phyloP scores from a whole-genome alignment of 2,113 vertebrate species.

The Protomyctophum bolini region DNA sequence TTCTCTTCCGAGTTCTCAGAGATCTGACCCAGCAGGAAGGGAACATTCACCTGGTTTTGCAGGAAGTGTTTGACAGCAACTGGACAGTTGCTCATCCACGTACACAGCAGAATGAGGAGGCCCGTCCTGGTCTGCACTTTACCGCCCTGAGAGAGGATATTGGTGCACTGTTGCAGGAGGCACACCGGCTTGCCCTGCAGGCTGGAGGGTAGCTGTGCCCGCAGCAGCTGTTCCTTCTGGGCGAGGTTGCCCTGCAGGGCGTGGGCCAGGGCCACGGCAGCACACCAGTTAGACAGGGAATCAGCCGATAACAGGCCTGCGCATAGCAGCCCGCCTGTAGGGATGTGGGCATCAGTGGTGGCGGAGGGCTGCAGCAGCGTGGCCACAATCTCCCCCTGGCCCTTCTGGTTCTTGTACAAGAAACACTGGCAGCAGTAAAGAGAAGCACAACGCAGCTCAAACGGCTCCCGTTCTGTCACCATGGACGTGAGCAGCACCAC shows the following conservation, averaged over 20 bases:
- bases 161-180: constrained; percentile 97
- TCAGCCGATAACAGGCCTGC: constrained; percentile 95
- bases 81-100: constrained; percentile 96
- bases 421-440: constrained; percentile 99
- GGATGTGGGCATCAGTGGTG: constrained; percentile 93
- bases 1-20: constrained; percentile 98
- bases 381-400: constrained; percentile 95
- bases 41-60: constrained; percentile 94
- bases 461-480: constrained; percentile 96
- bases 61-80: constrained; percentile 98
- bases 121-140: constrained; percentile 97
- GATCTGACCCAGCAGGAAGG: constrained; percentile 96
- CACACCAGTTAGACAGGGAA: constrained; percentile 98
- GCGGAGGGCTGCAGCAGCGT: constrained; percentile 94
- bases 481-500: constrained; percentile 98
- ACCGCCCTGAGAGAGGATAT: constrained; percentile 98
- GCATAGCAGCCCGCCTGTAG: constrained; percentile 93
- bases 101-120: constrained; percentile 95
- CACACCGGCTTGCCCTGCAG: constrained; percentile 96
- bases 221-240: constrained; percentile 94
- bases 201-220: constrained; percentile 95
- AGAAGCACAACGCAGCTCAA: constrained; percentile 96
- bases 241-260: constrained; percentile 92
- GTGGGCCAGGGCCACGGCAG: constrained; percentile 93
- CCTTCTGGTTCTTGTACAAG: constrained; percentile 96